Base-by-base conservation (phyloP, 2,888 invertebrate genomes). In the Bugula neritina region DNA sequence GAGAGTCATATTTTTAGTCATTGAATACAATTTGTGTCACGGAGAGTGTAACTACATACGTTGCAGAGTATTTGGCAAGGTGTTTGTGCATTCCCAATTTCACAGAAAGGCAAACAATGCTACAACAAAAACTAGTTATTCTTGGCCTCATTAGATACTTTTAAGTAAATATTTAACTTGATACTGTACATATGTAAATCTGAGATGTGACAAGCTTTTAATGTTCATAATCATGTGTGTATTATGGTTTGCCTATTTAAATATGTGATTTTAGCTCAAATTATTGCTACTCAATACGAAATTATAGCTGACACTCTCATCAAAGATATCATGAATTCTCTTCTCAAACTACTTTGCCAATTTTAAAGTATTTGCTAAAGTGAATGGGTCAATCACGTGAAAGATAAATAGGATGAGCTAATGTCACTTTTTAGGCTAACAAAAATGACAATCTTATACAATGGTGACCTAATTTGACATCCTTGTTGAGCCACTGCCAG, bases 141-240 rank as follows among this genome's bases (percentile, higher is more conserved):
- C 31, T 34, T 5, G 10, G 29, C 31, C 10, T 27, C 31, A 63
- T 63, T 63, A n/a, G 34, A 63, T 63, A 63, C 63, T 25, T 17
- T 25, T 17, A 31, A 31, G 63, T 63, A 25, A 63, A 63, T 31
- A 63, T 2, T 43, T 25, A 25, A 31, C 3, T 31, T 29, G 31
- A 13, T 25, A 63, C 5, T 63, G 63, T 34, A 63, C 63, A 63
- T 27, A 63, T 63, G 63, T 63, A 63, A 63, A 63, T 63, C 63
- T 63, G 63, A 63, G 63, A 63, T 25, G 21, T 63, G 63, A 63
- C 63, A 63, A 63, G 63, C 63, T 63, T 63, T 63, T 63, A 63
- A 63, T 31, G 31, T 63, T 27, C 63, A 63, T 63, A 13, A 34
- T 31, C 63, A 63, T 63, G 63, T 63, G 21, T 43, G 5, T 17